Base-by-base conservation (phyloP, 2,113 vertebrate species). In the Phainopepla nitens region DNA sequence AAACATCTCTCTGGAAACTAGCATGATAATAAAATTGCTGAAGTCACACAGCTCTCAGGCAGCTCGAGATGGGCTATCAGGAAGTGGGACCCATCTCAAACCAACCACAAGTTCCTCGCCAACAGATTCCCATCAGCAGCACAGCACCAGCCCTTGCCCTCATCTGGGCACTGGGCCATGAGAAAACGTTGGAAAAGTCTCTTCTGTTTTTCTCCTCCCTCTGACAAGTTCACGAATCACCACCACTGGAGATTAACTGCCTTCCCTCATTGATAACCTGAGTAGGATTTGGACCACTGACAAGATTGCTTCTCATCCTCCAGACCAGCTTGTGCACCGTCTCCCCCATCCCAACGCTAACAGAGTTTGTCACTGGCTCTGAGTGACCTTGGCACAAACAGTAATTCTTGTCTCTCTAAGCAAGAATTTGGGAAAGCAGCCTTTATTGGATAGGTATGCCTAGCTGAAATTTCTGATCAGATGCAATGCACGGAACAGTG, bases 401-500 rank as follows among this genome's bases (percentile, higher is more conserved):
- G 17, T 53, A 89, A 87, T 47, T 96, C 91, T 70, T 77, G 73
- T 73, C 47, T 94, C 41, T 79, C 66, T 69, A 69, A 92, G 84
- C 91, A 96, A 94, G 91, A 93, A 89, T 91, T 85, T 41, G 47
- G 86, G 73, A 95, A 73, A 62, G 4, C 64, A 90, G 80, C 61
- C 75, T 93, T 72, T 77, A 91, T 47, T 36, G 84, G 73, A 82
- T 87, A 89, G 57, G 76, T 90, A 82, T 5, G 42, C 56, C 62
- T 77, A 77, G 49, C 70, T 89, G 66, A 94, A 90, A 96, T 94
- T 93, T 94, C 94, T 81, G 90, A 93, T 89, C 80, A 62, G 87
- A 94, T 91, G 85, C 82, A 94, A 47, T 3, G 58, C 90, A 92
- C 12, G 0, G 68, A 70, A 81, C 76, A 83, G 51, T 3, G 65